Conservation (phyloP, 37 sponge, comb jelly and placozoan species). For the Spongilla lacustris region DNA sequence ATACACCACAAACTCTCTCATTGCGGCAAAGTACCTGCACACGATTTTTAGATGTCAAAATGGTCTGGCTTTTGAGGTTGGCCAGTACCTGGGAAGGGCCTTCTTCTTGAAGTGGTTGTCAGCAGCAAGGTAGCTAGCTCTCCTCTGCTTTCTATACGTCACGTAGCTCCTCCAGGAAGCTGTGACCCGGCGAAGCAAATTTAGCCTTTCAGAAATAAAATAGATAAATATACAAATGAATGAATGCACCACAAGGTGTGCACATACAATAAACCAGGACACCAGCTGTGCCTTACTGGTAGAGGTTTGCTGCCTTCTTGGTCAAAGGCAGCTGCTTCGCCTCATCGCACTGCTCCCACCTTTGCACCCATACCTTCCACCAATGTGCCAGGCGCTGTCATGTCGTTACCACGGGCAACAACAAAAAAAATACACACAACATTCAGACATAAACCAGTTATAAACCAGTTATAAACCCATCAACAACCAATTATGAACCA, state of each 20-base stretch:
- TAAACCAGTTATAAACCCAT: too few relatives aligned
- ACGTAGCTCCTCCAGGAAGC: slow-evolving; percentile 30
- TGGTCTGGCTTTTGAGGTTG: neutral
- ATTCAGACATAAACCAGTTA: neutral
- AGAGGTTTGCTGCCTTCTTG: slow-evolving; percentile 25
- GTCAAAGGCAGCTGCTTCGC: slow-evolving; percentile 37
- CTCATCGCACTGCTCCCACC: slow-evolving; percentile 68
- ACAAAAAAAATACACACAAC: neutral
- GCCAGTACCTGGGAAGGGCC: slow-evolving; percentile 51
- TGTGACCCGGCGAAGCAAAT: neutral
- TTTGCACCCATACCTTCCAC: slow-evolving; percentile 49
- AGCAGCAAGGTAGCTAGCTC: slow-evolving; percentile 14
- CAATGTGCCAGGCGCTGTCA: neutral
- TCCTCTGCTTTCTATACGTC: slow-evolving; percentile 18
- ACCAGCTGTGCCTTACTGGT: neutral
- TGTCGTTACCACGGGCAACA: neutral
- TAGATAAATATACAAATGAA: neutral
- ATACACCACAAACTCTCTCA: slow-evolving; percentile 22
- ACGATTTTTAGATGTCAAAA: neutral
- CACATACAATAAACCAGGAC: neutral
- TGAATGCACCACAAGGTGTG: too few relatives aligned
- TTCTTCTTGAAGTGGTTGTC: slow-evolving; percentile 46
- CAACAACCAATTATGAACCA: too few relatives aligned
- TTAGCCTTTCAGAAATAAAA: neutral
- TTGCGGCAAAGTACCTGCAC: slow-evolving; percentile 37